Percentiles rank a stretch among this genome's conserved stretches.
phyloP scores from a whole-genome alignment of 2,888 invertebrate species.

The Cantharis rufa region DNA sequence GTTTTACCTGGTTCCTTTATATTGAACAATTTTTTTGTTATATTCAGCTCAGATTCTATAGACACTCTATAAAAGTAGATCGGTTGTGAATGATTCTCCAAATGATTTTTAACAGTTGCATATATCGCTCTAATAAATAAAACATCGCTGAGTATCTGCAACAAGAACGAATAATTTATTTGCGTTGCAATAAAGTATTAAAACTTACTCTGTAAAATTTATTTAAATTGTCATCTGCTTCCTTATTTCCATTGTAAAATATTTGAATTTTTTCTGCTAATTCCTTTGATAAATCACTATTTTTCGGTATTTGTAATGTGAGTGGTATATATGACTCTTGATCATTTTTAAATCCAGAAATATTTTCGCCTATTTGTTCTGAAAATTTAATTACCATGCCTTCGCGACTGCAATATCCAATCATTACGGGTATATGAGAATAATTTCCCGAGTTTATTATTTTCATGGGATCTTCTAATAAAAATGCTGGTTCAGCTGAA shows the following conservation, averaged over 20 bases:
- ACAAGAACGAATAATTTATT: not conserved
- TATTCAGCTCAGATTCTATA: not conserved
- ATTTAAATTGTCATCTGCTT: not conserved
- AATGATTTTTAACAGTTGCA: not conserved
- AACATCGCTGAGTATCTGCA: not conserved
- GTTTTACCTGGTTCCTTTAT: not conserved
- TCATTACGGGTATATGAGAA: slow-evolving; percentile 41
- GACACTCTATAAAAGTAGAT: not conserved
- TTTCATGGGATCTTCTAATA: slow-evolving; percentile 37
- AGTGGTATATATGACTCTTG: not conserved
- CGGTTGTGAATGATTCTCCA: not conserved
- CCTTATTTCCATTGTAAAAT: not conserved
- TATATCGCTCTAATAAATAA: not conserved
- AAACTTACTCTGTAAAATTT: not conserved
- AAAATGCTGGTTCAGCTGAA: slow-evolving; percentile 35
- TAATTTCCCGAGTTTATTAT: slow-evolving; percentile 38
- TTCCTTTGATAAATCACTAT: not conserved
- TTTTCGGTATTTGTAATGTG: not conserved
- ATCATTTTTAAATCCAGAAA: not conserved
- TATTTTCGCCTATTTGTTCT: not conserved
- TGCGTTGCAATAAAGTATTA: not conserved
- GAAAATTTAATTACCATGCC: slow-evolving; percentile 33
- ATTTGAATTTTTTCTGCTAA: not conserved
- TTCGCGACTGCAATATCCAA: slow-evolving; percentile 42
- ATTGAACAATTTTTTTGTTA: not conserved